Base-by-base conservation (phyloP, 37 sponge, comb jelly and placozoan genomes). In the Ephydatia muelleri region DNA sequence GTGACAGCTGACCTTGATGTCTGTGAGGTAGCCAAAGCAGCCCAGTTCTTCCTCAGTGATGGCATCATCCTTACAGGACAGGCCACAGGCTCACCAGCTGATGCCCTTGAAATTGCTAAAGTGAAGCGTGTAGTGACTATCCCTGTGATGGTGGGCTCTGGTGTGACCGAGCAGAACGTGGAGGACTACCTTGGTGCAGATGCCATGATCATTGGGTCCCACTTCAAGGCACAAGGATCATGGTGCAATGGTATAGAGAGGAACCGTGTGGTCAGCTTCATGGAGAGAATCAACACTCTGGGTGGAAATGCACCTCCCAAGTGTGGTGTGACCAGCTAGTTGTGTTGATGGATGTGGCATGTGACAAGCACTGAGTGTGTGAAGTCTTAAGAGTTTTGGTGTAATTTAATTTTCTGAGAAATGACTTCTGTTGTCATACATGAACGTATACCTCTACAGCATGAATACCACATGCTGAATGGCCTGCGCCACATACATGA, bases 91-190 rank as follows among this genome's bases (percentile, higher is more conserved):
- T 67, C 83, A 0, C 89, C 95, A 48, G 89, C 87, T 12, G 33
- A 74, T 26, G 21, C 30, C 0, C 49, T 26, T 28, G 93, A 94
- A 32, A 26, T 97, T 5, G 30, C 29, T 2, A 29, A 28, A 36
- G 91, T 84, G 39, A 64, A 22, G 23, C 49, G 74, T 25, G 29
- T 79, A 21, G 67, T 82, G 23, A 38, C 22, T 37, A 70, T 97
- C 12, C 95, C 97, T 19, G 75, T 97, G 2, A 26, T 97, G 3
- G 67, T 97, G 0, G 97, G 97, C 38, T 94, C 95, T n/a, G 97
- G 97, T 33, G 93, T 94, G 26, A 97, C 90, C 1, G 84, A 49
- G 16, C 67, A 83, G 40, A 97, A 97, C 49, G 40, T 96, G 49
- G 78, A 49, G 0, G 12, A 49, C 22, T 91, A 84, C 37, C 26